Evolutionary conservation across 2,888 invertebrate genomes (phyloP), one percentile per base, ranked within the genome.

Genomic region (Nebria salina): DNA sequence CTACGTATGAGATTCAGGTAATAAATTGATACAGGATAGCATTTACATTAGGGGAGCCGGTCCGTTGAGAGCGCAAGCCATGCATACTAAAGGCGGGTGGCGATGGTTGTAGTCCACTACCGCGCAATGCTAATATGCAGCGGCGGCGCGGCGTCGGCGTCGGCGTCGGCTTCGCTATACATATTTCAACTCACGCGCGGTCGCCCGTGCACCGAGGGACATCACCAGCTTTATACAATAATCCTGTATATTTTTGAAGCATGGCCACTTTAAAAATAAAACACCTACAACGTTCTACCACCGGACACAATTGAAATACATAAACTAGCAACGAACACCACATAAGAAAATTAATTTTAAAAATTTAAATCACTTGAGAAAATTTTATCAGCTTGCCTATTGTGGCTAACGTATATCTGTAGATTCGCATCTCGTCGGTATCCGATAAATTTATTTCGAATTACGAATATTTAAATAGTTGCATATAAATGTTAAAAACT

Each of bases 11-110:
- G 54, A 84, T 83, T 82, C 83, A 80, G 82, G 84, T 83, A 83
- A 85, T 85, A 85, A 85, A 85, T 85, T 85, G 84, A 84, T 84
- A 85, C 83, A 82, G 70, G 34, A 70, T 70, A 70, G 83, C 85
- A 85, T 85, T 85, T 85, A 85, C 85, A 85, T 85, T 20, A 70
- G 70, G 70, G 34, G 70, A 70, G 15, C 70, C 25, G 20, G 70
- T 25, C 70, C 70, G 26, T 70, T 2, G 70, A 70, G 70, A 70
- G 41, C 76, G 11, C 70, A 54, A 26, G 54, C 70, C 70, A 77
- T 77, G 76, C 76, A 77, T 70, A 77, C 25, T 77, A 70, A 77
- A 77, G 70, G 54, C 43, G 41, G 73, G 42, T 42, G 43, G 43
- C 2, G 54, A 54, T 54, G 54, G 11, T 26, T 26, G 25, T 34